Base-by-base conservation (phyloP, 2,888 invertebrate species). In the Microplitis manilae region DNA sequence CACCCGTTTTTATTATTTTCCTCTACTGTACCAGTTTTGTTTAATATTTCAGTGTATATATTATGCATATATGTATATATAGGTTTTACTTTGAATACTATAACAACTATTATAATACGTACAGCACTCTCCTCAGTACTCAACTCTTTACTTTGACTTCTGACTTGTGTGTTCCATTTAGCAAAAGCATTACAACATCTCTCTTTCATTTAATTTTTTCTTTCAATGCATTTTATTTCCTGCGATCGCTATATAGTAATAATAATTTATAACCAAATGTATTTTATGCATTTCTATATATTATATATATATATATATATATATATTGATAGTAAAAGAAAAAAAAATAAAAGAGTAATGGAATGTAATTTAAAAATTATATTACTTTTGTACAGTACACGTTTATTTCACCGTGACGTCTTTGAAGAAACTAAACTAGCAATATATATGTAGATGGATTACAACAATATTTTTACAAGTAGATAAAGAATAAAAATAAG, bases 1-100 rank as follows among this genome's bases (percentile, higher is more conserved):
- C 61, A 70, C 73, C 38, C 70, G 7, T 41, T 60, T 59, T 20
- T 15, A 41, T 70, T 71, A 41, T 70, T 71, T 69, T 74, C 41
- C 70, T 20, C 70, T n/a, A 59, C 64, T 60, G 72, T 68, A 15
- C 5, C 67, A 39, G 30, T 64, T 15, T 38, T 20, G 7, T 9
- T 9, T 40, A 40, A 17, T 65, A 6, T 73, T 59, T 67, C 62
- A 8, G 41, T 62, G 30, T 8, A 68, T n/a, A 68, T 13, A 68
- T 39, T 20, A 20, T 20, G 8, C 6, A 65, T 20, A 65, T 65
- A 65, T 65, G 2, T 65, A 65, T 13, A 39, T 62, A 20, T 65
- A 20, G 9, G 40, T 59, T 59, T 68, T 74, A 68, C 38, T 73
- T 41, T 73, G 9, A 39, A 59, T 59, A 67, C 50, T 68, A 60